Conservation (phyloP, 2,797 vertebrate species). For the Neosalanx taihuensis region DNA sequence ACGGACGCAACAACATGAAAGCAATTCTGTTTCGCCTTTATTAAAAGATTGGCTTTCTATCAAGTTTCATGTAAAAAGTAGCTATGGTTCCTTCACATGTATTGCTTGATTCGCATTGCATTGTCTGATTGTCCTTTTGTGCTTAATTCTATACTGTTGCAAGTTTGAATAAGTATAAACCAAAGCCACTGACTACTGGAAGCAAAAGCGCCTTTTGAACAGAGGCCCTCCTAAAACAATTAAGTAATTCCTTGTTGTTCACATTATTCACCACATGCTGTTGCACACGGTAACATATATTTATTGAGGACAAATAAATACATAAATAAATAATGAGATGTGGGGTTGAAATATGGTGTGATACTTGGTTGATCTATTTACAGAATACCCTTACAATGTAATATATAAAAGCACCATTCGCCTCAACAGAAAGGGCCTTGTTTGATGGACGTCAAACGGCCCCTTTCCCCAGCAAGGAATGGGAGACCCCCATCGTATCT, state of each 20-base stretch:
- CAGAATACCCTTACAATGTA: slow-evolving; percentile 64
- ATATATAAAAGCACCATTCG: slow-evolving; percentile 65
- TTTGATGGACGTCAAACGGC: slow-evolving; percentile 60
- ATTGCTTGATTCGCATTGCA: slow-evolving; percentile 46
- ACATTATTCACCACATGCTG: slow-evolving; percentile 41
- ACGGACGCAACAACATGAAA: slow-evolving; percentile 23
- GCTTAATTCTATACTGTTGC: slow-evolving; percentile 33
- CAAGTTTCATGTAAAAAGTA: slow-evolving; percentile 59
- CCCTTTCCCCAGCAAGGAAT: slow-evolving; percentile 51
- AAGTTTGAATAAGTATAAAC: slow-evolving; percentile 29
- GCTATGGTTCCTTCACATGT: slow-evolving; percentile 38
- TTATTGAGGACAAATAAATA: slow-evolving; percentile 46
- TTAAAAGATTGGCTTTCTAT: slow-evolving; percentile 52
- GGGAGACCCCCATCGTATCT: slow-evolving; percentile 49
- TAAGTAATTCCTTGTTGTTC: slow-evolving; percentile 17
- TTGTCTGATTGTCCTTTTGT: slow-evolving; percentile 30
- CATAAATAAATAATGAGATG: slow-evolving; percentile 58
- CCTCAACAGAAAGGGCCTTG: slow-evolving; percentile 61
- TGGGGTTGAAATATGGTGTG: slow-evolving; percentile 39
- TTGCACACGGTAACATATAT: slow-evolving; percentile 45
- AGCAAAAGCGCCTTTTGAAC: slow-evolving; percentile 28
- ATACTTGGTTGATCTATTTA: slow-evolving; percentile 61
- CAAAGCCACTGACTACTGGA: slow-evolving; percentile 23
- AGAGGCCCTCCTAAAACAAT: slow-evolving; percentile 18
- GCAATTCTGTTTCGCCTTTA: slow-evolving; percentile 57